phyloP scores from a whole-genome alignment of 92 coral and sea anemone species.

The Zoanthus sociatus region DNA sequence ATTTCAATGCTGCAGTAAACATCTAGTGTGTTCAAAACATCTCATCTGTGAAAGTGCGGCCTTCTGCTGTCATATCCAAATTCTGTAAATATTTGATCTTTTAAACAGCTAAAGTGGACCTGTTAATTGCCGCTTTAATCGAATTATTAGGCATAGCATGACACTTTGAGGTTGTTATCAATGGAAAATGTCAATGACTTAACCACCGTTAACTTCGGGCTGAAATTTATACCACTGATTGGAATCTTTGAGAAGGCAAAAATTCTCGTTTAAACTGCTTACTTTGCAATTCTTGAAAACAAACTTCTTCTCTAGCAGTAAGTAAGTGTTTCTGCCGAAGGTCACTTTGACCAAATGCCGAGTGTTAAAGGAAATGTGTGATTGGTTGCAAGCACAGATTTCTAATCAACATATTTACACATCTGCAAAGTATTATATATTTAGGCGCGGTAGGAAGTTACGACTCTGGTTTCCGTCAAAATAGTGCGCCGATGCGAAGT shows the following conservation, averaged over 20 bases:
- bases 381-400: slow-evolving; percentile 6
- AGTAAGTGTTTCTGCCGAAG: neutral
- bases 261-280: neutral
- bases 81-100: slow-evolving; percentile 47
- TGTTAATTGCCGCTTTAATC: slow-evolving; percentile 50
- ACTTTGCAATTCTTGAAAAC: neutral
- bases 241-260: neutral
- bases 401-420: slow-evolving; percentile 42
- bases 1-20: neutral
- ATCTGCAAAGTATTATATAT: slow-evolving; percentile 42
- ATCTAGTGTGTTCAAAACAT: neutral
- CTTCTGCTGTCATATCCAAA: slow-evolving; percentile 42
- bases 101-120: slow-evolving; percentile 42
- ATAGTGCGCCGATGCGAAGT: slow-evolving; percentile 15
- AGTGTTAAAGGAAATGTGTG: slow-evolving; percentile 38
- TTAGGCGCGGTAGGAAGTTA: slow-evolving; percentile 48
- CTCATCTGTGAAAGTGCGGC: neutral
- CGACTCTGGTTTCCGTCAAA: slow-evolving; percentile 52
- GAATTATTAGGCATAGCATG: slow-evolving; percentile 37
- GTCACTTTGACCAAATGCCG: slow-evolving; percentile 4
- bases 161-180: slow-evolving; percentile 50
- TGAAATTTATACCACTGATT: slow-evolving; percentile 6
- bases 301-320: neutral
- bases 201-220: slow-evolving; percentile 1
- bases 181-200: slow-evolving; percentile 35